Evolutionary conservation across 2,888 invertebrate genomes (phyloP).

Genomic region (Thymelicus lineola): DNA sequence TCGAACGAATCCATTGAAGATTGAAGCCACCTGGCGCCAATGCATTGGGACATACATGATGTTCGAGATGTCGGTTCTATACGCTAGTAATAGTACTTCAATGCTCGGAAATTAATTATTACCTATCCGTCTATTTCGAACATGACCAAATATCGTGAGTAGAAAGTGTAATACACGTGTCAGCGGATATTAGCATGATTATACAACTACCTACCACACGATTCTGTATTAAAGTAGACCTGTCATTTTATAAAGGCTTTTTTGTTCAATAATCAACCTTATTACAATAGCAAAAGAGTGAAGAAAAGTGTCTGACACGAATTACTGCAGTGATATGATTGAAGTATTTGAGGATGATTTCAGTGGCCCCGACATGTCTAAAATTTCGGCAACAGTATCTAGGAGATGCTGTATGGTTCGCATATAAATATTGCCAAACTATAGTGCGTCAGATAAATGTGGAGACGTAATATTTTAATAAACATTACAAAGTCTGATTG

Average conservation of each 20-base stretch:
- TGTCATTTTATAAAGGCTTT: no score
- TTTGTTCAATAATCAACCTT: conserved; percentile 44
- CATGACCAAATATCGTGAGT: conserved; percentile 59
- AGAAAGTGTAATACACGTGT: conserved; percentile 64
- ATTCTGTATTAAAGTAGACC: conserved; percentile 49
- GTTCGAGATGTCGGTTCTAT: no score
- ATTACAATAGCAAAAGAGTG: conserved; percentile 20
- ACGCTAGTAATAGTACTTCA: no score
- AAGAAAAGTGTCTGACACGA: not conserved
- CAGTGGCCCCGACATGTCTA: conserved; percentile 54
- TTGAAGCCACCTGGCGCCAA: no score
- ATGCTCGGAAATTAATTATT: conserved; percentile 26
- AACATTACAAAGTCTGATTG: no score
- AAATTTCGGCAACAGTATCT: conserved; percentile 58
- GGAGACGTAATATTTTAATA: no score
- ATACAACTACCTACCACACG: conserved; percentile 67
- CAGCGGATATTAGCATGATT: conserved; percentile 69
- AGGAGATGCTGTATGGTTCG: conserved; percentile 54
- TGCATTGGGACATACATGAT: no score
- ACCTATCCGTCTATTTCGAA: conserved; percentile 2
- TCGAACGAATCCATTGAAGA: no score
- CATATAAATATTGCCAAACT: conserved; percentile 36
- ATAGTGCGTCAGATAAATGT: no score
- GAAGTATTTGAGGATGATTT: conserved; percentile 52
- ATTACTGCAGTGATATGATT: conserved; percentile 37